phyloP scores from a whole-genome alignment of 2,888 invertebrate genomes.

The Lasioglossum marginatum region DNA sequence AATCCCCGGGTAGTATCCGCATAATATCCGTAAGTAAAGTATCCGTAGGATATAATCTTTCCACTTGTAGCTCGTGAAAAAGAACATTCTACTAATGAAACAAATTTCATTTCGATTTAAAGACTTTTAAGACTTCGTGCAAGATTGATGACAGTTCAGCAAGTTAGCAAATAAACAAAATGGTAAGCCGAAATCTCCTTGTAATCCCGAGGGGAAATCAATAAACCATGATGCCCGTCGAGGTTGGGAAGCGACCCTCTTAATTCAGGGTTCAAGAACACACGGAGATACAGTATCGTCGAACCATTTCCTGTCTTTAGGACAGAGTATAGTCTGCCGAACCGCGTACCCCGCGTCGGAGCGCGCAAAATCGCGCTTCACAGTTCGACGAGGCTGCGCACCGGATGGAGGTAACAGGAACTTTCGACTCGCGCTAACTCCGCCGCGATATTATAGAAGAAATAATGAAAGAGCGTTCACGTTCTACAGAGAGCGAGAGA shows the following conservation, averaged over 20 bases:
- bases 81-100: no score
- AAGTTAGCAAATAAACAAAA: no score
- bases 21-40: background rate
- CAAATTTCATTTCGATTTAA: no score
- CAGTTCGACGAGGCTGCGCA: slow-evolving; percentile 58
- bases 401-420: slow-evolving; percentile 70
- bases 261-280: background rate
- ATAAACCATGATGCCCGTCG: no score
- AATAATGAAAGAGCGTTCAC: slow-evolving; percentile 41
- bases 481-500: slow-evolving; percentile 21
- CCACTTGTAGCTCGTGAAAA: background rate
- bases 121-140: no score
- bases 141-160: no score
- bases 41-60: background rate
- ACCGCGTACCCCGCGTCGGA: slow-evolving; percentile 17
- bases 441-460: slow-evolving; percentile 30
- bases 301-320: background rate
- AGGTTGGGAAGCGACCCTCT: no score
- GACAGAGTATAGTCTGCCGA: background rate
- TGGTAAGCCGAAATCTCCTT: no score
- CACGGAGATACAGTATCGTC: background rate
- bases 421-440: slow-evolving; percentile 55
- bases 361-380: slow-evolving; percentile 49
- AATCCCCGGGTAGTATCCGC: background rate
- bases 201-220: no score